These are phyloP conservation scores for Ophion costatus DNA, from an alignment of 2,888 invertebrate genomes.

Conservation along the genomic window DNA sequence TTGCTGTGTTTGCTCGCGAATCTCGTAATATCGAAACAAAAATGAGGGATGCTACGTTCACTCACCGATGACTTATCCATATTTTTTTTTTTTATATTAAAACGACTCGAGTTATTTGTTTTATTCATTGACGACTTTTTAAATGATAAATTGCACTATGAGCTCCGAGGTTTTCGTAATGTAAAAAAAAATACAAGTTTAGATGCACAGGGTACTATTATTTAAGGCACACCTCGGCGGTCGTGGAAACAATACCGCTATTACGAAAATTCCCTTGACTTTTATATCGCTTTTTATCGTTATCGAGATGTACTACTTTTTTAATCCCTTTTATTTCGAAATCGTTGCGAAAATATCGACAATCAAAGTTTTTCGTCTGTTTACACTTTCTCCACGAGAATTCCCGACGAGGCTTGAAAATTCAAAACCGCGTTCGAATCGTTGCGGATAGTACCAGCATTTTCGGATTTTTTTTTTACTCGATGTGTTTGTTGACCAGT, in stretches of 20 bases:
- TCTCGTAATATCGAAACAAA: conserved; percentile 32
- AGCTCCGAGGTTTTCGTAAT: conserved; percentile 23
- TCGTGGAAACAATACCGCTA: conserved; percentile 15
- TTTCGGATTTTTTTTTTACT: conserved; percentile 69
- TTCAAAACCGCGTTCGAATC: conserved; percentile 22
- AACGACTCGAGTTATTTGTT: conserved; percentile 25
- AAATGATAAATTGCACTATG: neutral
- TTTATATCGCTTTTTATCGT: conserved; percentile 21
- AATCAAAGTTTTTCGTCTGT: conserved; percentile 58
- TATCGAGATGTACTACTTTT: conserved; percentile 13
- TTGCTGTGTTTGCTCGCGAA: conserved; percentile 56
- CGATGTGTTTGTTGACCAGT: conserved; percentile 79
- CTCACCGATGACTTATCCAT: conserved; percentile 20
- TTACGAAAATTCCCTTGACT: neutral
- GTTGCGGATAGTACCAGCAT: conserved; percentile 29
- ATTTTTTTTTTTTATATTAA: conserved; percentile 17
- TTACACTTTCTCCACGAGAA: conserved; percentile 10
- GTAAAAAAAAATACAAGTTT: conserved; percentile 13
- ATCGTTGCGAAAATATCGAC: conserved; percentile 56
- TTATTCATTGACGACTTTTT: conserved; percentile 25
- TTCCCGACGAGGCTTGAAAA: conserved; percentile 33
- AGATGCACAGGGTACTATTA: conserved; percentile 42
- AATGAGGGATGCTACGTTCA: conserved; percentile 4
- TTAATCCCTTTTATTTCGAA: conserved; percentile 9
- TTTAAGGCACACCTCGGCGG: conserved; percentile 33